Base-by-base conservation (phyloP, 2,113 vertebrate species). In the Lethenteron reissneri region DNA sequence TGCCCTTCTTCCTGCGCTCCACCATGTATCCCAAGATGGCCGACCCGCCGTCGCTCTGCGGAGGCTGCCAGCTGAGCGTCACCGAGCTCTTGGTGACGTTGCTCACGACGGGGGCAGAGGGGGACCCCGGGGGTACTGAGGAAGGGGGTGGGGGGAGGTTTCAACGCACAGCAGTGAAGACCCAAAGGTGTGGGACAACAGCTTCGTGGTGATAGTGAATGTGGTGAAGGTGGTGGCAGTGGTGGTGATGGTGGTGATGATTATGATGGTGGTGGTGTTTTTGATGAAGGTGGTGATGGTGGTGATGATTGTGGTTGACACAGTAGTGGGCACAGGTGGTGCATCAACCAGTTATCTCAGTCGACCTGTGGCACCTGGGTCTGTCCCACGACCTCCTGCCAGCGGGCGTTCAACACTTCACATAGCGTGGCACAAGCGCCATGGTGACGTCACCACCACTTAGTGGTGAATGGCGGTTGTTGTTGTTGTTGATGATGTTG, bases 1-100 rank as follows among this genome's bases (percentile, higher is more conserved):
- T 80, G 25, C 79, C 78, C 75, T 83, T 83, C 75, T 83, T 84
- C 70, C 74, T 82, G 71, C 75, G 75, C 73, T 82, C 78, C 56
- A 78, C 76, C 71, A 80, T 17, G 59, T 81, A 83, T 21, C 80
- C 73, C 11, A 81, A 74, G 57, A 82, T 72, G 10, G 78, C 15
- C 7, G 78, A 78, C 13, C 83, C 75, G 10, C 81, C 79, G 11
- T 81, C 76, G 3, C 79, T 64, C 12, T 57, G 60, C 25, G 81
- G 79, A 59, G 76, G 75, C 9, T 76, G 79, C 80, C 80, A 84
- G 4, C 75, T 80, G 75, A 83, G 76, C 10, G 79, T 80, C 74
- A 83, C 41, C 12, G 73, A 70, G 10, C 83, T 80, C 59, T 80
- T 83, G 57, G 79, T 85, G 73, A 81, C 71, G 41, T 81, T 77